A percentile compares a stretch with the other conserved stretches of the same genome.
Conservation (phyloP, 1,140 invertebrate species). For the Drusus annulatus region DNA sequence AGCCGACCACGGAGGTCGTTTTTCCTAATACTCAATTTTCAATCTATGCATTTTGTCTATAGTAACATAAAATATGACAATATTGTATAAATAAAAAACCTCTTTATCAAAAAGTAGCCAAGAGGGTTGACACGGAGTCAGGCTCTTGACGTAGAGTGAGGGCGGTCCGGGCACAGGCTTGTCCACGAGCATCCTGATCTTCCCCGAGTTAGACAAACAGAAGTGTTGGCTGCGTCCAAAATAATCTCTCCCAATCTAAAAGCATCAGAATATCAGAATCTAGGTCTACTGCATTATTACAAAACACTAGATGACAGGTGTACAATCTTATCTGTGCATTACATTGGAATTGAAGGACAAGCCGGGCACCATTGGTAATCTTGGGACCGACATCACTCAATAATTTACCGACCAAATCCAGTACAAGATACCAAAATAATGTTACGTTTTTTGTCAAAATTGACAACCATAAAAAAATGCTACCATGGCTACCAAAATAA, state of each 20-base stretch:
- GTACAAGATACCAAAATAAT: background rate
- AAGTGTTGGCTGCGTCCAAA: conserved; percentile 57
- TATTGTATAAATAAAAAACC: conserved; percentile 65
- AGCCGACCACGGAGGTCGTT: too few relatives aligned
- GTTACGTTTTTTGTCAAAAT: too few relatives aligned
- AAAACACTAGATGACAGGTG: too few relatives aligned
- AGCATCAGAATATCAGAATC: background rate
- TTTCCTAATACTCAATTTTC: too few relatives aligned
- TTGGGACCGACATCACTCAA: conserved; percentile 21
- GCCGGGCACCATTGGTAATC: conserved; percentile 48
- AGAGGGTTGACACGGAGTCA: conserved; percentile 79
- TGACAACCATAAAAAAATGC: too few relatives aligned
- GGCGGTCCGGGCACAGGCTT: conserved; percentile 67
- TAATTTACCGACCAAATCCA: conserved; percentile 19
- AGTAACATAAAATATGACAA: too few relatives aligned
- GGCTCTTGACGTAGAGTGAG: conserved; percentile 78
- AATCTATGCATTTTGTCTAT: too few relatives aligned
- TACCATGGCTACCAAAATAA: too few relatives aligned
- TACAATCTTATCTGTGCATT: background rate
- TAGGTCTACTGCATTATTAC: too few relatives aligned
- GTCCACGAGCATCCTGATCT: conserved; percentile 57
- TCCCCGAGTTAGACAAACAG: conserved; percentile 6
- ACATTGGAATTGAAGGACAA: conserved; percentile 46
- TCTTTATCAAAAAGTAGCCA: conserved; percentile 93
- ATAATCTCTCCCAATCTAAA: conserved; percentile 53